Evolutionary conservation across 1,140 invertebrate genomes (phyloP).

Genomic region (Diabrotica undecimpunctata): DNA sequence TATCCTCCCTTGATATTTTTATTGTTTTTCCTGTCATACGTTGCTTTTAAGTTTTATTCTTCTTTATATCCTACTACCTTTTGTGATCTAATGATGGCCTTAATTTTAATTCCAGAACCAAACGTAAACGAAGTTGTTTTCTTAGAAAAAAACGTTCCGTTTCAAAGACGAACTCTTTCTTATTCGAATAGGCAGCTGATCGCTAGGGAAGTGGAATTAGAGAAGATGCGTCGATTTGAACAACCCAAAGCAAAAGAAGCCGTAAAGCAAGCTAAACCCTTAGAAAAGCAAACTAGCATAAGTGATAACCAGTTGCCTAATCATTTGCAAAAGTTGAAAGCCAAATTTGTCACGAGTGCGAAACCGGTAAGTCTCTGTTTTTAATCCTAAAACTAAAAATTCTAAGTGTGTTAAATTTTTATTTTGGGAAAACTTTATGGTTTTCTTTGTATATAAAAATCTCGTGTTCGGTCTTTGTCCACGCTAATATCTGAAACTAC

Average conservation of each 20-base stretch:
- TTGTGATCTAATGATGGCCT: background rate
- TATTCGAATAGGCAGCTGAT: conserved; percentile 77
- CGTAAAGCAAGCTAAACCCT: conserved; percentile 6
- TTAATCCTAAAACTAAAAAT: background rate
- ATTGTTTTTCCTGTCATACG: no score
- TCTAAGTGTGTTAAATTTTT: no score
- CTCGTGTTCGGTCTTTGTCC: no score
- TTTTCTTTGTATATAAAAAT: no score
- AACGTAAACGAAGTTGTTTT: conserved; percentile 48
- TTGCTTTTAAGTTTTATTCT: no score
- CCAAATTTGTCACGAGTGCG: conserved; percentile 48
- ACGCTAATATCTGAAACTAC: no score
- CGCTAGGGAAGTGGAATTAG: conserved; percentile 70
- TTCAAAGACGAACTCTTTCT: conserved; percentile 44
- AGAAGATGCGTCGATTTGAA: conserved; percentile 60
- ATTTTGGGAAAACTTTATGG: no score
- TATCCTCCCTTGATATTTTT: no score
- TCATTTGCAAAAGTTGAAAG: conserved; percentile 62
- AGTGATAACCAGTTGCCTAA: conserved; percentile 51
- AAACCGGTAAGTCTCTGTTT: conserved; percentile 29
- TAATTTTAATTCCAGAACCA: conserved; percentile 41
- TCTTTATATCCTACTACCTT: no score
- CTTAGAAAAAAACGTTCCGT: conserved; percentile 40
- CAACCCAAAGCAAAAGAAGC: conserved; percentile 6
- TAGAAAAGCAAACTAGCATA: conserved; percentile 24